Evolutionary conservation across 2,113 vertebrate species (phyloP), one percentile per base, ranked within the genome.

Genomic region (Perca flavescens): DNA sequence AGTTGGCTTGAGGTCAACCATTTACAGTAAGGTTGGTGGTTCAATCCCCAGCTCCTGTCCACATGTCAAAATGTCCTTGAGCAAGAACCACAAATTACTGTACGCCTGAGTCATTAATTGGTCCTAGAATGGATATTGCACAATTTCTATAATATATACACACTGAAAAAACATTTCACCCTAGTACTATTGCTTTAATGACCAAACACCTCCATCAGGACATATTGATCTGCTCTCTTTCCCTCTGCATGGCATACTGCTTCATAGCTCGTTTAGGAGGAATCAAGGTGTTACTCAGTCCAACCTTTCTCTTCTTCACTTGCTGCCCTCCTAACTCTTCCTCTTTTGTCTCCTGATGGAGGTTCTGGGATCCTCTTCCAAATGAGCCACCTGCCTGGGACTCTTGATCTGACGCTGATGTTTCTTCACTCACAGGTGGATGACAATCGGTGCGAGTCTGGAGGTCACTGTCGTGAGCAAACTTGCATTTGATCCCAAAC

Each of bases 401-500:
- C 28, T 82, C 47, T 46, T 40, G 47, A 52, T 82, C 82, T 17
- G 85, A 49, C 6, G 25, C 68, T 9, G 80, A 43, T 5, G 54
- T 4, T 1, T 88, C 84, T 9, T 83, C 76, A 13, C 25, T 76
- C 10, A 1, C 58, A 5, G 72, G 21, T 15, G 63, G 17, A 14
- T 77, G 70, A 31, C 17, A 46, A 52, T 90, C 80, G 19, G 61
- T 4, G n/a, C 74, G 46, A 1, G 77, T 94, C 89, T 94, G 95
- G 21, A 96, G 90, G 87, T 96, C 96, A 16, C 95, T 96, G 80
- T 95, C 95, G 12, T 96, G 96, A 19, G 95, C 95, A 54, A 94
- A 96, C 86, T 96, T 96, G 89, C 96, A 96, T 31, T 93, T 93
- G 85, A 94, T 95, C 9, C 96, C 96, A 54, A 96, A 96, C 52